Conservation (phyloP, 2,113 vertebrate species). For the Halcyon malimbica region DNA sequence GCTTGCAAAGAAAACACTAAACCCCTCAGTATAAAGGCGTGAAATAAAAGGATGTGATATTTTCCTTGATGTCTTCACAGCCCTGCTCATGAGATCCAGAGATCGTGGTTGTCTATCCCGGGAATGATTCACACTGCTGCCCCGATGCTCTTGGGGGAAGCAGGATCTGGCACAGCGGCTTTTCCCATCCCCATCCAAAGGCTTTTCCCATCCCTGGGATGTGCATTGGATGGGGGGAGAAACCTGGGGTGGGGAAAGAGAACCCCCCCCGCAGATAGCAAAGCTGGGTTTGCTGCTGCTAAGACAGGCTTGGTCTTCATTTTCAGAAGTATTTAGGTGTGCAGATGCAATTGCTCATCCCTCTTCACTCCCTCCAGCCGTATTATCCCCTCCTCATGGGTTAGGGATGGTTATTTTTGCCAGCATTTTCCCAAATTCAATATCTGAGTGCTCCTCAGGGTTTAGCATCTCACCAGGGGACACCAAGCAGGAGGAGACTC, state of each 20-base stretch:
- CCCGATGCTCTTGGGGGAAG: neutral
- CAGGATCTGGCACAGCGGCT: neutral
- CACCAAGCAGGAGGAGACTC: neutral
- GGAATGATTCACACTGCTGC: neutral
- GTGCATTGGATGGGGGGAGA: neutral
- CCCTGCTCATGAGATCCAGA: neutral
- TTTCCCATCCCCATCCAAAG: neutral
- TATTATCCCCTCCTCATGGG: neutral
- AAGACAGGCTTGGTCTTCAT: neutral
- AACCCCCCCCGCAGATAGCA: neutral
- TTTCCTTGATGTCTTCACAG: conserved; percentile 25
- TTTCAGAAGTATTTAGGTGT: neutral
- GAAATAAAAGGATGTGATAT: conserved; percentile 8
- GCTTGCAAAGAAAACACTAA: conserved; percentile 38
- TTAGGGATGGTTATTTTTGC: neutral
- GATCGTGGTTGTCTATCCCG: neutral
- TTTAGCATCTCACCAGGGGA: neutral
- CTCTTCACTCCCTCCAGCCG: neutral
- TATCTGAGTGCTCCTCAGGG: neutral
- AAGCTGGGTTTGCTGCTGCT: neutral
- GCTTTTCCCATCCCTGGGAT: neutral
- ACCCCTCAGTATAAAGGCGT: neutral
- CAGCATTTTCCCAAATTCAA: neutral
- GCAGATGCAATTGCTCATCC: neutral
- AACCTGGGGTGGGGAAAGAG: neutral